Conservation (phyloP, 2,888 invertebrate species). For the Caradrina kadenii region DNA sequence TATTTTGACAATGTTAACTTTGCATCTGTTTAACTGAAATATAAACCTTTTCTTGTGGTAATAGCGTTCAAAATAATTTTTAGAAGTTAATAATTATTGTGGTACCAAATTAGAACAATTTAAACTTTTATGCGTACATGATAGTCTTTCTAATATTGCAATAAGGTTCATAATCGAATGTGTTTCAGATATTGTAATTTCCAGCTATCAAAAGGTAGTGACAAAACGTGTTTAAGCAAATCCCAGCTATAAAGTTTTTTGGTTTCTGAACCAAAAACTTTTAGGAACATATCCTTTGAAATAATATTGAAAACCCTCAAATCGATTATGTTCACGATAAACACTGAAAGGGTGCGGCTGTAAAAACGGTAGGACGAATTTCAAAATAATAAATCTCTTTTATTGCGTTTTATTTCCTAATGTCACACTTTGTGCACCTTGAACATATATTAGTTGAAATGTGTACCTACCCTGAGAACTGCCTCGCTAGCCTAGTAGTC, state of each 20-base stretch:
- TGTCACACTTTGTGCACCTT: conserved; percentile 41
- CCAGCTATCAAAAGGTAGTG: conserved; percentile 73
- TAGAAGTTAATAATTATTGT: neutral
- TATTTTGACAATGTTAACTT: conserved; percentile 54
- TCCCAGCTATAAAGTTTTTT: conserved; percentile 77
- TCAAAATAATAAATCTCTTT: conserved; percentile 67
- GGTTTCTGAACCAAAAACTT: conserved; percentile 70
- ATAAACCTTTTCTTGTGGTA: conserved; percentile 27
- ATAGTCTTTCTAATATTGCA: conserved; percentile 23
- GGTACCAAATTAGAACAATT: conserved; percentile 12
- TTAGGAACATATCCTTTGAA: conserved; percentile 71
- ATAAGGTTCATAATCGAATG: conserved; percentile 62
- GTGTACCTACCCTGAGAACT: neutral
- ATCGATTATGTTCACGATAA: conserved; percentile 79
- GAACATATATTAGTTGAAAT: neutral
- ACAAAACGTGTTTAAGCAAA: conserved; percentile 78
- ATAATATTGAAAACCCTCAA: conserved; percentile 71
- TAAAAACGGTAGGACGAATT: conserved; percentile 86
- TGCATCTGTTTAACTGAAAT: neutral
- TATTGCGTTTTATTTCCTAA: conserved; percentile 52
- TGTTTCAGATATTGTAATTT: neutral
- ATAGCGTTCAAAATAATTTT: conserved; percentile 28
- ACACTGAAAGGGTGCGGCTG: conserved; percentile 73
- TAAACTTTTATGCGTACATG: neutral
- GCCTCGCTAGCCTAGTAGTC: too few relatives aligned